Base-by-base conservation (phyloP, 2,888 invertebrate species). In the Rhamphomyia laevipes region DNA sequence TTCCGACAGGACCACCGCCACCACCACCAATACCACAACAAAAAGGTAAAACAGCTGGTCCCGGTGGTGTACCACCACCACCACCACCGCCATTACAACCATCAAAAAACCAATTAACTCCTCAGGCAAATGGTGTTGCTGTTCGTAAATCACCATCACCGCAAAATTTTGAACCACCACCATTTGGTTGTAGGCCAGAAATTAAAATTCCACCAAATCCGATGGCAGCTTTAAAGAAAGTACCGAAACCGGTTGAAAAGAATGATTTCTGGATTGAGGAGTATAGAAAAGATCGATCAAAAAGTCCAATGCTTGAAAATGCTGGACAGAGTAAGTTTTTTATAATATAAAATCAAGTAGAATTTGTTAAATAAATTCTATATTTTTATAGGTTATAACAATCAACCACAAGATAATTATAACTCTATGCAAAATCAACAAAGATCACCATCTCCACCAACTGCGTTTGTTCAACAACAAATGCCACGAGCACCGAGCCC, bases 141-240 rank as follows among this genome's bases (percentile, higher is more conserved):
- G 74, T 66, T 59, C 71, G 58, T 62, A 69, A 51, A 58, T 66
- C 58, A 57, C 71, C 74, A 47, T 73, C 75, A 41, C 75, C 76
- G 43, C 78, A 77, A 61, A 64, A 63, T 49, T 68, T 70, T 47
- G 72, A 72, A 59, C 68, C 71, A 44, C 69, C 75, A 46, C 72
- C 73, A 48, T 61, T 70, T 45, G 80, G 78, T 33, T 78, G 80
- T 65, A 72, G 84, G 51, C 84, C 84, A 16, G 84, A 84, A 70
- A 84, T 84, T 59, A 83, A 83, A 17, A 84, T 84, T 45, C 84
- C 84, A 9, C 74, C 81, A 53, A 84, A 84, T 63, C 84, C 84
- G 1, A 84, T 84, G 66, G 78, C 81, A 23, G 73, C 78, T 70
- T 65, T 84, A 53, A 74, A 80, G 56, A 82, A 81, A 72, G 82